These are phyloP conservation scores for Pseudachorutes palmiensis DNA, from an alignment of 1,140 invertebrate genomes.

Conservation along the genomic window DNA sequence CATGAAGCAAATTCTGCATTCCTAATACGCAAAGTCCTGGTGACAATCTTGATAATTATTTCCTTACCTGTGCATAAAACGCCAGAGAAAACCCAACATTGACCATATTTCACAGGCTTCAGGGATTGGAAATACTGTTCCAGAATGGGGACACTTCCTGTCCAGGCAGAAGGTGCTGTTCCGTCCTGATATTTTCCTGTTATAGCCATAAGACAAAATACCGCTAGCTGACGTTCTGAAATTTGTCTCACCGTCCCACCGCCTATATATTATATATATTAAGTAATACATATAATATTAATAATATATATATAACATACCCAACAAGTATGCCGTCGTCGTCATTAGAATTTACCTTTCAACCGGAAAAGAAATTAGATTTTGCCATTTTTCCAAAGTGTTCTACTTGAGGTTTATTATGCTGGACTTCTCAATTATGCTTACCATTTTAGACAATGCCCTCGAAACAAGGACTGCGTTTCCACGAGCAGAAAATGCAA, in stretches of 20 bases:
- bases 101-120: slow-evolving; percentile 54
- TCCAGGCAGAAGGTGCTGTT: slow-evolving; percentile 57
- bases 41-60: not conserved
- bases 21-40: not conserved
- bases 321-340: slow-evolving; percentile 61
- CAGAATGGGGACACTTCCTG: slow-evolving; percentile 55
- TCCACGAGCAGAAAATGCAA: slow-evolving; percentile 55
- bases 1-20: not conserved
- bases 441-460: slow-evolving; percentile 62
- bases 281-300: too few species aligned
- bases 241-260: too few species aligned
- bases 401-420: not conserved
- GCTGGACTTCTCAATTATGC: not conserved
- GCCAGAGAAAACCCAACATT: slow-evolving; percentile 71
- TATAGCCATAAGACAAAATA: too few species aligned
- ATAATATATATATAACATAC: too few species aligned
- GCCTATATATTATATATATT: too few species aligned
- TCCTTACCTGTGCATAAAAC: slow-evolving; percentile 56
- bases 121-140: slow-evolving; percentile 48
- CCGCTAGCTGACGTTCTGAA: too few species aligned
- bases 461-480: slow-evolving; percentile 62
- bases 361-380: not conserved
- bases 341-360: slow-evolving; percentile 59
- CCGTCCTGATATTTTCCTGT: slow-evolving; percentile 62
- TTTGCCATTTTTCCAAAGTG: not conserved